Evolutionary conservation across 1,140 invertebrate species (phyloP), one percentile per base, ranked within the genome.

Genomic region (Notospermus geniculatus): DNA sequence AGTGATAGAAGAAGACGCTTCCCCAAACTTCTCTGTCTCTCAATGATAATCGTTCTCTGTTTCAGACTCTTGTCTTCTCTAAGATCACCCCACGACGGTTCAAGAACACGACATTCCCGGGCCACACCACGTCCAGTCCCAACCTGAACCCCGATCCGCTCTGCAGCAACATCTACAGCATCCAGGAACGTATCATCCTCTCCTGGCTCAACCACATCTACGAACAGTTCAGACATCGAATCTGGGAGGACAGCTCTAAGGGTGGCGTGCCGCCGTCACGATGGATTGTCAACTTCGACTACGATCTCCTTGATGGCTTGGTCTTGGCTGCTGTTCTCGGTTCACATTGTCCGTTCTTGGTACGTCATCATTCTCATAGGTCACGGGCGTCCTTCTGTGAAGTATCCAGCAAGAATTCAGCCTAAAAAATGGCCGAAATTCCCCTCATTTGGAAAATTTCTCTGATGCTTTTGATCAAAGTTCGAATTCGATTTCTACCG

Each of bases 261-360:
- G 75, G 76, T 75, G 73, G 70, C 1, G 62, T 77, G 0, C 77
- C 80, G 36, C 66, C 76, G 13, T 66, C 77, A 30, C 67, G 80
- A 23, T 82, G 80, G 80, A 74, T 82, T 54, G 79, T 82, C 15
- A 82, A 82, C 67, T 82, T 79, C 72, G 80, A 82, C 62, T 73
- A 75, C 74, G 80, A 82, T 61, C 66, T 82, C 5, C 63, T 80
- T 45, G 80, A 82, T 71, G 78, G 79, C 15, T 60, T 82, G 27
- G 79, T 81, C 5, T 19, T 82, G 22, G 80, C 63, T 22, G 71
- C 79, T 28, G 69, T 77, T 5, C 54, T 82, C 27, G 80, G 78
- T 27, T 77, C 79, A 30, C 72, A 82, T 63, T 71, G 76, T 67
- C 79, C 80, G 53, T 81, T 81, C 69, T 54, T 81, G 73, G 76